Percentiles rank a stretch among this genome's conserved stretches.
Evolutionary conservation across 2,113 vertebrate species (phyloP).

Genomic region (Ancistrus triradiatus): DNA sequence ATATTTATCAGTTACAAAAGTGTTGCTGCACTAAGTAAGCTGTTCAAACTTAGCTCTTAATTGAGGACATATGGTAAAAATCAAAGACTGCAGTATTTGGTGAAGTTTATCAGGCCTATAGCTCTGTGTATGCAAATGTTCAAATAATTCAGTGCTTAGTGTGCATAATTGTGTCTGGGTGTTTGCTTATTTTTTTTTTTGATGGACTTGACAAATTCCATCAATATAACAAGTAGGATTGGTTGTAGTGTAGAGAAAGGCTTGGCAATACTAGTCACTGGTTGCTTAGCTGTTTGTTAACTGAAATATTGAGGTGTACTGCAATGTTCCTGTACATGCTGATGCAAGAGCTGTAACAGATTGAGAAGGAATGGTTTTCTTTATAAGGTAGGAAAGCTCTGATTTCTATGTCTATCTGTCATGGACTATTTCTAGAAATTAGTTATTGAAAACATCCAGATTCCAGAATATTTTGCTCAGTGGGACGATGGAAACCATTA

Average conservation of each 20-base stretch:
- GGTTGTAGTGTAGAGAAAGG: constrained; percentile 10
- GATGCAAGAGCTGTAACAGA: constrained; percentile 33
- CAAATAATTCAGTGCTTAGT: too few relatives aligned
- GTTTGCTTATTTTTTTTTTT: too few relatives aligned
- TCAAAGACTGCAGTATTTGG: too few relatives aligned
- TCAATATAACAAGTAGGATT: not conserved
- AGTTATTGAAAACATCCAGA: not conserved
- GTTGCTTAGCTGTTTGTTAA: constrained; percentile 25
- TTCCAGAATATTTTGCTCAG: not conserved
- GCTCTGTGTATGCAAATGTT: too few relatives aligned
- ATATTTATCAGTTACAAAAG: not conserved
- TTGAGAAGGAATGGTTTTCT: constrained; percentile 6
- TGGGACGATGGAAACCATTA: too few relatives aligned
- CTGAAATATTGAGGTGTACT: constrained; percentile 2
- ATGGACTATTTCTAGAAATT: constrained; percentile 8
- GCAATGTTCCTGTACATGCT: constrained; percentile 20
- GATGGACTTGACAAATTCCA: too few relatives aligned
- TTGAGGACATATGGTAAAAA: not conserved
- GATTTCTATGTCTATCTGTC: constrained; percentile 1
- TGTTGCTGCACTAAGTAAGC: not conserved
- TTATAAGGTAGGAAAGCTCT: constrained; percentile 15
- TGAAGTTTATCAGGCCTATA: too few relatives aligned
- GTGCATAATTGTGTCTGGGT: too few relatives aligned
- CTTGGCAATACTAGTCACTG: not conserved
- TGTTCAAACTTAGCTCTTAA: too few relatives aligned